These are phyloP conservation scores for Drosophila takahashii DNA, from an alignment of 1,140 invertebrate genomes.

Conservation along the genomic window DNA sequence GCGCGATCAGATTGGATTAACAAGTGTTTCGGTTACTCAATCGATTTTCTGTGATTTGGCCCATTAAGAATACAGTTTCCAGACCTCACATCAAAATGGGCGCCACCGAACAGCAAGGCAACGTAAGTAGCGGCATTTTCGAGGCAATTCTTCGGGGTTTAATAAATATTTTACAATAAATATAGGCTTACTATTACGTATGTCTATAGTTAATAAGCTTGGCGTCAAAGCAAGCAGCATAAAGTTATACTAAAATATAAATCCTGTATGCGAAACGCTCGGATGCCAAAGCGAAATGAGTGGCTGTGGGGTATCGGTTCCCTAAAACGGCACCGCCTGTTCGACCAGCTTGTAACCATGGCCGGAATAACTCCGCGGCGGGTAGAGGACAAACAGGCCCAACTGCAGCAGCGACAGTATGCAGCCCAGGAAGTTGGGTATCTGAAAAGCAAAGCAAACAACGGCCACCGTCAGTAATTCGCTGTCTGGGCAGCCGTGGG, in stretches of 20 bases:
- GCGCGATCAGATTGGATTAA: background rate
- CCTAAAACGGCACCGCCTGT: constrained; percentile 73
- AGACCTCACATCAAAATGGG: constrained; percentile 35
- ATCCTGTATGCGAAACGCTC: constrained; percentile 57
- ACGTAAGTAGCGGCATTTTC: constrained; percentile 47
- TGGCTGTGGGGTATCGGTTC: constrained; percentile 25
- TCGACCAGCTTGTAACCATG: constrained; percentile 79
- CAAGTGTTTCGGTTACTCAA: constrained; percentile 7
- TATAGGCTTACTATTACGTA: constrained; percentile 59
- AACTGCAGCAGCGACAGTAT: constrained; percentile 89
- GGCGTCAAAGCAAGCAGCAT: constrained; percentile 53
- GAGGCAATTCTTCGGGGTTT: constrained; percentile 29
- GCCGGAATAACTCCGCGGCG: constrained; percentile 85
- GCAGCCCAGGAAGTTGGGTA: constrained; percentile 90
- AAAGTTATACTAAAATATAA: constrained; percentile 62
- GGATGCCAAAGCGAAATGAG: constrained; percentile 54
- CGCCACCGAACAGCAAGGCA: constrained; percentile 9
- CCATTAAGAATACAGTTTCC: background rate
- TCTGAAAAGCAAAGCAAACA: constrained; percentile 85
- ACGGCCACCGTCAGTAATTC: constrained; percentile 12
- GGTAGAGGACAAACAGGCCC: constrained; percentile 89
- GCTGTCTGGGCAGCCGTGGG: constrained; percentile 7
- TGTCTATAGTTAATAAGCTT: constrained; percentile 61
- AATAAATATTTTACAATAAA: constrained; percentile 65
- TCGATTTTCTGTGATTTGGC: background rate